These are phyloP conservation scores for Cryptocephalus primarius DNA, from an alignment of 2,888 invertebrate species.

Conservation along the genomic window DNA sequence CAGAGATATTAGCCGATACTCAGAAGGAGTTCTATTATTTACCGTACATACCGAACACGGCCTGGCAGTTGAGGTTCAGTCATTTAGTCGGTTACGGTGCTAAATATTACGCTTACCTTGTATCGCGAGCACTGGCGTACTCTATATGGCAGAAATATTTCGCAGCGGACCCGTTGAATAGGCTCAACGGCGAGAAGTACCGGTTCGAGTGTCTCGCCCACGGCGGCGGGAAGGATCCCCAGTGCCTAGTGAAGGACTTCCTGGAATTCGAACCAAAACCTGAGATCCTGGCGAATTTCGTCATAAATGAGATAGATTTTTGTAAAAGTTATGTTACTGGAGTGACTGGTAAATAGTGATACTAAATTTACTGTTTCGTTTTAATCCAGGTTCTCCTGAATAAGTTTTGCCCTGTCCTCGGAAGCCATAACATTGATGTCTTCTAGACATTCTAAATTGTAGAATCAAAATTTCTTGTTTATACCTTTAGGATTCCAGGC, in stretches of 20 bases:
- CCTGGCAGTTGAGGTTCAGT: slow-evolving; percentile 93
- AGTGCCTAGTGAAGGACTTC: slow-evolving; percentile 66
- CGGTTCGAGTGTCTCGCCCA: slow-evolving; percentile 67
- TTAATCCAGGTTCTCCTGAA: background rate
- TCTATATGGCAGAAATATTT: slow-evolving; percentile 89
- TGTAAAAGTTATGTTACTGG: slow-evolving; percentile 22
- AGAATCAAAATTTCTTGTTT: too few species aligned
- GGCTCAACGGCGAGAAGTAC: slow-evolving; percentile 69
- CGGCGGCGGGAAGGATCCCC: slow-evolving; percentile 81
- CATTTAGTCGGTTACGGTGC: slow-evolving; percentile 98
- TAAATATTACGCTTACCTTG: slow-evolving; percentile 95
- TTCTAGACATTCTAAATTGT: too few species aligned
- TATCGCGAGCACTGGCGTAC: slow-evolving; percentile 87
- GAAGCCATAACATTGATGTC: too few species aligned
- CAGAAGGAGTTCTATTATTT: slow-evolving; percentile 78
- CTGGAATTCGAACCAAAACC: slow-evolving; percentile 68
- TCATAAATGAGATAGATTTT: slow-evolving; percentile 62
- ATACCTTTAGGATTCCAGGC: too few species aligned
- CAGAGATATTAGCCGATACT: slow-evolving; percentile 61
- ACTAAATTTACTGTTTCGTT: background rate
- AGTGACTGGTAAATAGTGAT: slow-evolving; percentile 2
- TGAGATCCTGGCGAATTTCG: slow-evolving; percentile 63
- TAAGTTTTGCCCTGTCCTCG: too few species aligned
- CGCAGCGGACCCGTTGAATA: slow-evolving; percentile 61
- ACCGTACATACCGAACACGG: slow-evolving; percentile 82